Evolutionary conservation across 1,140 invertebrate species (phyloP).

Genomic region (Bombus impatiens): DNA sequence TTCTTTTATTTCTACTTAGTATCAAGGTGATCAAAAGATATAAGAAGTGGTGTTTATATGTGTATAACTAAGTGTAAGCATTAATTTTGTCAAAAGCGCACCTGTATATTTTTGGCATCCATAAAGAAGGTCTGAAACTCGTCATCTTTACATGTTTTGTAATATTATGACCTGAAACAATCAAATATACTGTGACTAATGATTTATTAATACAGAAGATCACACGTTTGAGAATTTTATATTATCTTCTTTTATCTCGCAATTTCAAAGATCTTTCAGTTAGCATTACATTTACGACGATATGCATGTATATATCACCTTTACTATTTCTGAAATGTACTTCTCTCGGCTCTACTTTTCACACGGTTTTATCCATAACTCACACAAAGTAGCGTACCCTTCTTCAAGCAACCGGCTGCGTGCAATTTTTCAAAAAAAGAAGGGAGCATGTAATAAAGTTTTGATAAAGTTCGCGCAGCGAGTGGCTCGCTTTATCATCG

Average conservation of each 20-base stretch:
- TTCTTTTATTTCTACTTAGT: neutral
- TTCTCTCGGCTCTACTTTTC: neutral
- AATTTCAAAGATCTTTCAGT: neutral
- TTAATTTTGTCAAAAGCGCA: too few relatives aligned
- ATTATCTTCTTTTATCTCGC: neutral
- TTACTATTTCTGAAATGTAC: neutral
- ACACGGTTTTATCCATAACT: slow-evolving; percentile 1
- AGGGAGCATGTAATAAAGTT: slow-evolving; percentile 35
- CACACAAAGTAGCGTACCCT: slow-evolving; percentile 2
- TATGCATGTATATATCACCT: neutral
- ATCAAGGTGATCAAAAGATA: neutral
- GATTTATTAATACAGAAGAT: neutral
- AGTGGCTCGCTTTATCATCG: slow-evolving; percentile 37
- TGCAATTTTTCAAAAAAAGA: slow-evolving; percentile 5
- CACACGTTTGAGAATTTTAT: too few relatives aligned
- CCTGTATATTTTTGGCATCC: too few relatives aligned
- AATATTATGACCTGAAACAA: neutral
- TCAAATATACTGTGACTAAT: neutral
- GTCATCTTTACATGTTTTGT: too few relatives aligned
- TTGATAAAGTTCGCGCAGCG: slow-evolving; percentile 38
- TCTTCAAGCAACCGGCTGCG: neutral
- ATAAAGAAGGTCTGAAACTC: too few relatives aligned
- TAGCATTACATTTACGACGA: neutral
- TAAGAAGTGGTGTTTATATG: neutral
- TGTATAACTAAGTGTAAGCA: too few relatives aligned